Evolutionary conservation across 2,113 vertebrate genomes (phyloP).

Genomic region (Spilogale gracilis): DNA sequence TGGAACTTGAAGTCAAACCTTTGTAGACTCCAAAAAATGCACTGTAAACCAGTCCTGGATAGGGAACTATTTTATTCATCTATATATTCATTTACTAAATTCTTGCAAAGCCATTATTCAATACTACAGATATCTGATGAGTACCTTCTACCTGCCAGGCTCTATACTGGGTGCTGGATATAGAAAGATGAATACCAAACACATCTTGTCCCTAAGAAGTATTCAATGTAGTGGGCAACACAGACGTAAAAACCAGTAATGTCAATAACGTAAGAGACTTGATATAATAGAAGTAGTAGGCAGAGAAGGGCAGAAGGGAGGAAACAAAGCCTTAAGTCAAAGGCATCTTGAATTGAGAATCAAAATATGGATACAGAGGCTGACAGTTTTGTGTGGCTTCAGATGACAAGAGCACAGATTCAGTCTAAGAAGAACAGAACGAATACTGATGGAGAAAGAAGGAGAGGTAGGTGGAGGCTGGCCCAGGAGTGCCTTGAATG

Average conservation of each 20-base stretch:
- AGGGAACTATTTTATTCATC: not conserved
- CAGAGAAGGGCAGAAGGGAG: not conserved
- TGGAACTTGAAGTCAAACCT: slow-evolving; percentile 30
- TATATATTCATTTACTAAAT: not conserved
- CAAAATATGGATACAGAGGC: not conserved
- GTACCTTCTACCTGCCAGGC: not conserved
- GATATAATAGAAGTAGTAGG: not conserved
- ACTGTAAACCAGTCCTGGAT: not conserved
- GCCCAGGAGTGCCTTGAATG: not conserved
- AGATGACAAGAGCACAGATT: not conserved
- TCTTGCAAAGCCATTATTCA: not conserved
- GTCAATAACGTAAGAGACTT: not conserved
- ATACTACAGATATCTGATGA: not conserved
- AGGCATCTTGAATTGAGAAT: not conserved
- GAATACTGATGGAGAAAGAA: not conserved
- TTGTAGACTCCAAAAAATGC: not conserved
- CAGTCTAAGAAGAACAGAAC: not conserved
- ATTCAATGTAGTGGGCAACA: not conserved
- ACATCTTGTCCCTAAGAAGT: not conserved
- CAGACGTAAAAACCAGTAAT: slow-evolving; percentile 9
- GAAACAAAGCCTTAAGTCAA: not conserved
- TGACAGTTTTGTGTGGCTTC: not conserved
- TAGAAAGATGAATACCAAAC: not conserved
- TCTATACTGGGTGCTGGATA: not conserved
- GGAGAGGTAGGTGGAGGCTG: not conserved